Base-by-base conservation (phyloP, 2,888 invertebrate genomes). In the Rambutsinella grinnellia region DNA sequence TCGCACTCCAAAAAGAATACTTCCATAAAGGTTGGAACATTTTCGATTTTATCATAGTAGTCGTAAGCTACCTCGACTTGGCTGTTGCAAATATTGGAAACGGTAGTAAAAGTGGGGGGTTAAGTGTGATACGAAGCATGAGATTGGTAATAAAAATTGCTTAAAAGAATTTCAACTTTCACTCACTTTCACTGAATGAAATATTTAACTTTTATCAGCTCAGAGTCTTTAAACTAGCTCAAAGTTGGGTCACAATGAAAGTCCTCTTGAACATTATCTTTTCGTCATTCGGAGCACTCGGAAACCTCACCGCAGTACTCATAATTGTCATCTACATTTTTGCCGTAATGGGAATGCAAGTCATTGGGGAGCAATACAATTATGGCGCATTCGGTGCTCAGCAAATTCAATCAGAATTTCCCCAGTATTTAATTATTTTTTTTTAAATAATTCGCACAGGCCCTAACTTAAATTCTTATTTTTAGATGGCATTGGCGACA, bases 161-260 rank as follows among this genome's bases (percentile, higher is more conserved):
- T n/a, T 46, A 54, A n/a, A 13, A 44, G 10, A 21, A 2, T 44
- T 8, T 13, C 19, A 13, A n/a, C 13, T n/a, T n/a, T n/a, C n/a
- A n/a, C n/a, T n/a, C n/a, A n/a, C n/a, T n/a, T n/a, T n/a, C n/a
- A n/a, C n/a, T n/a, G n/a, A n/a, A n/a, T n/a, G n/a, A n/a, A n/a
- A n/a, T n/a, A n/a, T n/a, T n/a, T n/a, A n/a, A n/a, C n/a, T n/a
- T n/a, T n/a, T n/a, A n/a, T n/a, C n/a, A n/a, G 13, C 36, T 36
- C 6, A 36, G 36, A 36, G 36, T 36, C 79, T 90, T 97, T 87
- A 96, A 97, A 86, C 90, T 97, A 85, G 97, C 97, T 80, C 97
- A 97, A 88, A 96, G 96, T 49, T 97, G 97, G 97, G 94, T 96
- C 84, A 97, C 97, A 79, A 97, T 97, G 97, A 94, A 96, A 88